A percentile compares a stretch with the other conserved stretches of the same genome.
These are phyloP conservation scores for Heteromormyrus szaboi DNA, from an alignment of 2,797 vertebrate species.

Conservation along the genomic window DNA sequence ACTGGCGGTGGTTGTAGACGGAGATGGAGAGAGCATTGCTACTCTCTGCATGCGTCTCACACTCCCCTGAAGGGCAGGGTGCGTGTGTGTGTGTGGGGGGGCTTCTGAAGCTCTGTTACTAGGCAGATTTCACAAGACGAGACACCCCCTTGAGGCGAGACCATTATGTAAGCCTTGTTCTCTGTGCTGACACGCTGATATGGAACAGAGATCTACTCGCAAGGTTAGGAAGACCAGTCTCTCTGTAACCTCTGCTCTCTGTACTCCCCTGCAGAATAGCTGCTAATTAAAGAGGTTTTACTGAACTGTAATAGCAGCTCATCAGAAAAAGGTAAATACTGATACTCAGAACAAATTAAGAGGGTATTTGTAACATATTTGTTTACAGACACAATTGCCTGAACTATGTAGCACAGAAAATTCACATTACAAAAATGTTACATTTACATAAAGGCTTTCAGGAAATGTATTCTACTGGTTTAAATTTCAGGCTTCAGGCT, in stretches of 20 bases:
- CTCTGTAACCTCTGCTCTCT: background rate
- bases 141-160: constrained; percentile 39
- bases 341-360: background rate
- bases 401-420: background rate
- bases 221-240: background rate
- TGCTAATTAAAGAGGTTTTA: background rate
- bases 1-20: background rate
- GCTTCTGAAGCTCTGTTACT: constrained; percentile 33
- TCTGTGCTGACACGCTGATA: constrained; percentile 35
- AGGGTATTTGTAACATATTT: background rate
- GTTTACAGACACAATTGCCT: background rate
- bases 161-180: constrained; percentile 39
- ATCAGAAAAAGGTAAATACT: background rate
- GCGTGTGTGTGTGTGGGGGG: background rate
- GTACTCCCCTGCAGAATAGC: background rate
- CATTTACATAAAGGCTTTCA: background rate
- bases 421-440: background rate
- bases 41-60: background rate
- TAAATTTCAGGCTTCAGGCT: background rate
- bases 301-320: background rate
- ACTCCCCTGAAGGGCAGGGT: constrained; percentile 1
- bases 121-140: constrained; percentile 41
- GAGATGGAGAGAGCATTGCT: background rate
- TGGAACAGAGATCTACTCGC: constrained; percentile 12
- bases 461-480: background rate